phyloP scores from a whole-genome alignment of 2,888 invertebrate species.

The Ormyrus labotus region DNA sequence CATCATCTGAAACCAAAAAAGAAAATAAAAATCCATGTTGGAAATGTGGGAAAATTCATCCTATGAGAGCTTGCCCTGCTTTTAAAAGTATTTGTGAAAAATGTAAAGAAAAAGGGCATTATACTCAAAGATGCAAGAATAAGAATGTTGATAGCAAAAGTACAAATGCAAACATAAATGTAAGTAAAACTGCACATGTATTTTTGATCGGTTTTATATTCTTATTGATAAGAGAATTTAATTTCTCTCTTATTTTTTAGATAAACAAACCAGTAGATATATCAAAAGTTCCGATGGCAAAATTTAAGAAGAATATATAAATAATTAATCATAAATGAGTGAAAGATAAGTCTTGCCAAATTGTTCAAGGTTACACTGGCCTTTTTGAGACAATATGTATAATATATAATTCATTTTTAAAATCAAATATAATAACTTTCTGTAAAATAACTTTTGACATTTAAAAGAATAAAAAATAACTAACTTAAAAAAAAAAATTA shows the following conservation, averaged over 20 bases:
- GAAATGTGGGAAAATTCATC: constrained; percentile 55
- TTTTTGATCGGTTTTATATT: background rate
- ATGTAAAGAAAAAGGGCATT: constrained; percentile 58
- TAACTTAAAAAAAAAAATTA: too few species aligned
- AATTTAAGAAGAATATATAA: constrained; percentile 6
- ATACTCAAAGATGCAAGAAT: constrained; percentile 47
- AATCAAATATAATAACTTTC: too few species aligned
- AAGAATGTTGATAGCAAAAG: constrained; percentile 5
- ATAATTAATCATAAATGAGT: background rate
- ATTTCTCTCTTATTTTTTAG: constrained; percentile 25
- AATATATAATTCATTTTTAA: too few species aligned
- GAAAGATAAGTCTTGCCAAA: background rate
- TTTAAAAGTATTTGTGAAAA: constrained; percentile 54
- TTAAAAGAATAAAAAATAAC: too few species aligned
- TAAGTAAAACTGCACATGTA: constrained; percentile 20
- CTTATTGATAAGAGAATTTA: background rate
- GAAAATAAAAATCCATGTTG: constrained; percentile 47
- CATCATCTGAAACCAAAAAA: background rate
- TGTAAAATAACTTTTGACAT: too few species aligned
- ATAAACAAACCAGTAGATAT: constrained; percentile 21
- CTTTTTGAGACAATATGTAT: too few species aligned
- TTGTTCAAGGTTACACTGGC: too few species aligned
- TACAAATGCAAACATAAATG: background rate
- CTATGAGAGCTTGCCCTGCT: constrained; percentile 54
- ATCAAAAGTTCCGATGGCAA: constrained; percentile 20